Base-by-base conservation (phyloP, 2,113 vertebrate species). In the Piaya cayana region DNA sequence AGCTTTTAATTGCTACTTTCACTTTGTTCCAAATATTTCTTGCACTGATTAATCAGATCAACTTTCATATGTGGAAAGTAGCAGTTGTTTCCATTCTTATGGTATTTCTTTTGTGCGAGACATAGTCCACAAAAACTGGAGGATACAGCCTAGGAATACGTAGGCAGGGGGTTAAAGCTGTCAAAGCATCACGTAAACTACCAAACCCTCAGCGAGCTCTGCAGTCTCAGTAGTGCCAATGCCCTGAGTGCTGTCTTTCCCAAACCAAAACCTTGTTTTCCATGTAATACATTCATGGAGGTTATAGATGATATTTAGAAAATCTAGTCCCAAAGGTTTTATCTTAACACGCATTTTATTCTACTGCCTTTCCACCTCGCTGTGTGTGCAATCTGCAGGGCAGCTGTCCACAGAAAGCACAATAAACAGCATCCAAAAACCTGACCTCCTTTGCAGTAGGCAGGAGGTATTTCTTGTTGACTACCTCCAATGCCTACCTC, bases 321-420 rank as follows among this genome's bases (percentile, higher is more conserved):
- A 82, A 59, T 22, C 6, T 10, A 26, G 29, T 5, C 52, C 15
- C 29, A 43, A 78, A 50, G 27, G 8, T 4, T 82, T 70, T 65
- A 11, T 23, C 8, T 4, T 59, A 26, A 30, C 49, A 25, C 9
- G 16, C 5, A 1, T 19, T 3, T 5, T 30, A 9, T 49, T 36
- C 8, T 12, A 5, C 5, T 17, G 11, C 6, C 5, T 59, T 56
- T 68, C 42, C 50, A 5, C 60, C 29, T 45, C 4, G 1, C 36
- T 26, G 4, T 20, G 2, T 16, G 9, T 36, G 7, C 1, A 0
- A 21, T 6, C 49, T 39, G 25, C 1, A 3, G 34, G 42, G 27
- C 1, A 0, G 13, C 5, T n/a, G n/a, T 32, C 15, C 42, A 23
- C n/a, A 63, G 42, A 59, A 78, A 75, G 23, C 21, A 49, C 21